Evolutionary conservation across 2,888 invertebrate species (phyloP), one percentile per base, ranked within the genome.

Genomic region (Hipparchia semele): DNA sequence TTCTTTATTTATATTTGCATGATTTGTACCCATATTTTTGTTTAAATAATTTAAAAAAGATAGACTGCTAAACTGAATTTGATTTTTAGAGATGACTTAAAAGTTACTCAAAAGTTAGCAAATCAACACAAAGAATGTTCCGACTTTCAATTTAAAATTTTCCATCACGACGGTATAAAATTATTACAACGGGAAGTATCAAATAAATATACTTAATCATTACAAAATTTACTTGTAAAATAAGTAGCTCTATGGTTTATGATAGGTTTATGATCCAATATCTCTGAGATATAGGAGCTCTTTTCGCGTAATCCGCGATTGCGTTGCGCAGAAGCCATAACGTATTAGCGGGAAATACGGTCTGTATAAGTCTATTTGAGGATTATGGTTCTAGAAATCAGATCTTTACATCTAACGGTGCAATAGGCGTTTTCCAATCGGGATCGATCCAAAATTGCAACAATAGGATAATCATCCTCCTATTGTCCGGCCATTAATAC

Each of bases 221-320:
- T 46, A 53, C 13, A 69, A 69, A 69, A n/a, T 69, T 53, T 10
- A 69, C 51, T 69, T 54, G 33, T 59, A 46, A 65, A 53, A 60
- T 59, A 71, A 64, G 49, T 61, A 74, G 10, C 65, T 65, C 65
- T 71, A 64, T 23, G 67, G 61, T 64, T 67, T 71, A 58, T 45
- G 68, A 68, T 51, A 59, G 71, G 54, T 73, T 70, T 67, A 75
- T 72, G 70, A 75, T 71, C 67, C 69, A 72, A 75, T 75, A 75
- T 73, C 64, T 65, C 54, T 58, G 68, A 65, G 71, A 74, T 71
- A 74, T 71, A 65, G 68, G 67, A 68, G 54, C 69, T 70, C 61
- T 74, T 56, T 71, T 58, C 68, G 39, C 56, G 56, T 75, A 72
- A 75, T 70, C 73, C 60, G 9, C 67, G 71, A 70, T 70, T 71